Evolutionary conservation across 2,797 vertebrate genomes (phyloP), one percentile per base, ranked within the genome.

Genomic region (Rachycentron canadum): DNA sequence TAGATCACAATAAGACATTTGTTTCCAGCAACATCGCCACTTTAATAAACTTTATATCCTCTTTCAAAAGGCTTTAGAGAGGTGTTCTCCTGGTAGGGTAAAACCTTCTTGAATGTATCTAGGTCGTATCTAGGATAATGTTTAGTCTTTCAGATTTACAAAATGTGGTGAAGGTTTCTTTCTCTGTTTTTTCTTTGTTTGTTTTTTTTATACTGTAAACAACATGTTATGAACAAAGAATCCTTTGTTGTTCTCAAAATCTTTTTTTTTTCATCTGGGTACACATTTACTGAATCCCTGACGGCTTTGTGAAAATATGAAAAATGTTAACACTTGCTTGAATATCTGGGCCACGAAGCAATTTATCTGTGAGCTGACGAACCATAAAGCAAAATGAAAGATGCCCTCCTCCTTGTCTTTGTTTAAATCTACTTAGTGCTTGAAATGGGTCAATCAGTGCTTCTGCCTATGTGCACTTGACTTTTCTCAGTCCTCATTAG

Each of bases 391-490:
- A 28, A 66, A 69, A 45, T 26, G 5, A 72, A 65, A 73, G 0
- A 0, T 13, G 0, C n/a, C 56, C 52, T 36, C 53, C 38, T 72
- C 0, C 5, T 4, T 3, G 2, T 72, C 34, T 58, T 40, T 45
- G 21, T 64, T 61, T 6, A 34, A 1, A 30, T 45, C 23, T 70
- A 8, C 17, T 67, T 67, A 25, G 41, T n/a, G n/a, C 8, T 36
- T 69, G 2, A 75, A 76, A 81, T 10, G 7, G 55, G 34, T 17
- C 52, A 65, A 60, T 78, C 45, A 58, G 65, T 5, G 36, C n/a
- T 7, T 32, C 52, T 25, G 6, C 21, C 34, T 43, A 12, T n/a
- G 17, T 1, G 43, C 53, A 63, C 71, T 73, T 59, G n/a, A 76
- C 38, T 58, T 47, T 25, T 30, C 23, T 43, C 40, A 43, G 40